Base-by-base conservation (phyloP, 2,888 invertebrate species). In the Drosophila pseudotalamancana region DNA sequence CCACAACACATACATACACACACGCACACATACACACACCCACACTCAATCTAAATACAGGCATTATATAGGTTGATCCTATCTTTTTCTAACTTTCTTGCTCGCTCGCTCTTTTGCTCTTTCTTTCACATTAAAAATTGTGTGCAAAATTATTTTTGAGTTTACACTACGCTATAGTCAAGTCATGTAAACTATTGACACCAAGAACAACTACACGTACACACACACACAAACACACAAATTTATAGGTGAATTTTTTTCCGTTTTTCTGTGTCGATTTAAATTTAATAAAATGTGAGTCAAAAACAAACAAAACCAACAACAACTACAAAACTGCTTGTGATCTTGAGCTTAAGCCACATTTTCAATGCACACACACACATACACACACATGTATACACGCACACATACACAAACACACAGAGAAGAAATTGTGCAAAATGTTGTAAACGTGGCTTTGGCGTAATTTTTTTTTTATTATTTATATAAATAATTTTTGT, bases 221-320 rank as follows among this genome's bases (percentile, higher is more conserved):
- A 37, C 35, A 55, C 25, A 54, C 21, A 56, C 43, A 37, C 27
- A 23, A 34, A 53, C 32, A 76, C 45, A 62, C 60, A 80, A 81
- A 85, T 68, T 82, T 62, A 49, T 87, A 87, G 86, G 75, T 87
- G 82, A 87, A 87, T 85, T 74, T 61, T 80, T 85, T 84, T 43
- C 69, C 25, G 55, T 73, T 73, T 67, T 66, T 67, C 64, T 54
- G 64, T 72, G 64, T 73, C 74, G 46, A 74, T 61, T 59, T 65
- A 67, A 63, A 77, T 67, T 67, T 31, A 74, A 76, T 71, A 76
- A 72, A 72, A 60, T 64, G 60, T 64, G 55, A 76, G 64, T 48
- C 49, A 61, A 61, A 60, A 57, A 51, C 54, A 18, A 29, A 29
- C 18, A 11, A 27, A 42, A 11, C n/a, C 39, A 48, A 74, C 29